A percentile compares a stretch with the other conserved stretches of the same genome.
Conservation (phyloP, 1,140 invertebrate genomes). For the Formica exsecta region DNA sequence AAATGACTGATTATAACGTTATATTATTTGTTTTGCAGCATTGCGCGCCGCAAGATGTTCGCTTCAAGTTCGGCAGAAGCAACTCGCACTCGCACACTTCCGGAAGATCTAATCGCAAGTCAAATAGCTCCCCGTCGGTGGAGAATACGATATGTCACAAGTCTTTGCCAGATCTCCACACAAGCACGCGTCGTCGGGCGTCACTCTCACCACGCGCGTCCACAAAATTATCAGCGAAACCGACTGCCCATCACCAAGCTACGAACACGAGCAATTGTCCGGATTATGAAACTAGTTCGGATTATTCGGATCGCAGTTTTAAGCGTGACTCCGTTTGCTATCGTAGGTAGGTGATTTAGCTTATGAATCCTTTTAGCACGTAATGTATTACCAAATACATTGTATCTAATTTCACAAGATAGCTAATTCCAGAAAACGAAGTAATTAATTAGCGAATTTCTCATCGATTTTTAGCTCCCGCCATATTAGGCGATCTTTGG, state of each 20-base stretch:
- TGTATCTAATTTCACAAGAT: background rate
- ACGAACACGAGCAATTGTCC: conserved; percentile 79
- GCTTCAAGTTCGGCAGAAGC: conserved; percentile 87
- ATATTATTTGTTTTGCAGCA: conserved; percentile 72
- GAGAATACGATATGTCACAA: conserved; percentile 90
- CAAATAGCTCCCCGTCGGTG: conserved; percentile 79
- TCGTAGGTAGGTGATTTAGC: conserved; percentile 77
- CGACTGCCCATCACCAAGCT: conserved; percentile 77
- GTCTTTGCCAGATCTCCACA: conserved; percentile 93
- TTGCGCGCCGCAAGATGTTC: conserved; percentile 78
- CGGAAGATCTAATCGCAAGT: conserved; percentile 79
- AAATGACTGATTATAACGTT: conserved; percentile 1
- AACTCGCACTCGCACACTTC: conserved; percentile 90
- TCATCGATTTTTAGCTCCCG: conserved; percentile 76
- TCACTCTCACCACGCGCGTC: conserved; percentile 85
- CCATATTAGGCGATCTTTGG: conserved; percentile 84
- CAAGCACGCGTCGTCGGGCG: conserved; percentile 88
- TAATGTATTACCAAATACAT: background rate
- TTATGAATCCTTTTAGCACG: background rate
- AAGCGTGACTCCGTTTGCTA: conserved; percentile 83
- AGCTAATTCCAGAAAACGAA: background rate
- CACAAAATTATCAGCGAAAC: conserved; percentile 81
- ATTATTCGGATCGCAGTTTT: conserved; percentile 85
- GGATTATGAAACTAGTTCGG: conserved; percentile 85
- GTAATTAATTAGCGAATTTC: background rate